A percentile compares a stretch with the other conserved stretches of the same genome.
phyloP scores from a whole-genome alignment of 2,888 invertebrate species.

The Eupithecia vulgata region DNA sequence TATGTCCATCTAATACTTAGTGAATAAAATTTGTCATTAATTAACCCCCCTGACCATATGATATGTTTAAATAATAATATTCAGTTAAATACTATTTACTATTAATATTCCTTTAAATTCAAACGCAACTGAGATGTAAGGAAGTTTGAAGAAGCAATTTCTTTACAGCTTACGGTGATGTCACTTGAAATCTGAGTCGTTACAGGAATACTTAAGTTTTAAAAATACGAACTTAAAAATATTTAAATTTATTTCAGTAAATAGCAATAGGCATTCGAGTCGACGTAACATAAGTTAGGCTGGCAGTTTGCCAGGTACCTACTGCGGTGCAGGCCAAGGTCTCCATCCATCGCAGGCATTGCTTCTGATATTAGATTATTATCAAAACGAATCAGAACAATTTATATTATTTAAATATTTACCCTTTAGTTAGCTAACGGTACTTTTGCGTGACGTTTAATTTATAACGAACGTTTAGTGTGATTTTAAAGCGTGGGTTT shows the following conservation, averaged over 20 bases:
- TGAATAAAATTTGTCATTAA: too few species aligned
- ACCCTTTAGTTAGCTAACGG: not conserved
- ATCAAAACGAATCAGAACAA: constrained; percentile 52
- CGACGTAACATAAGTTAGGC: constrained; percentile 40
- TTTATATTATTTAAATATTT: constrained; percentile 35
- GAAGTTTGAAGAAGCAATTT: too few species aligned
- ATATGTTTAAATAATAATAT: too few species aligned
- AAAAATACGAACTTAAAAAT: not conserved
- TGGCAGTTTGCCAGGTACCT: constrained; percentile 62
- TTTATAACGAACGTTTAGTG: not conserved
- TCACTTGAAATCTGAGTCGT: not conserved
- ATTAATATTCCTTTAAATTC: too few species aligned
- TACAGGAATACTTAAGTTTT: not conserved
- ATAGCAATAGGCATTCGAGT: not conserved
- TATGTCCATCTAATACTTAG: too few species aligned
- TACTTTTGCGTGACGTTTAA: constrained; percentile 4
- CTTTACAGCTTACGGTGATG: too few species aligned
- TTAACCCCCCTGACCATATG: too few species aligned
- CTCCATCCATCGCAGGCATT: constrained; percentile 50
- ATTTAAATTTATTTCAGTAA: not conserved
- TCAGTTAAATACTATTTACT: too few species aligned
- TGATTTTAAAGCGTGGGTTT: not conserved
- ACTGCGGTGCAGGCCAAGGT: constrained; percentile 60
- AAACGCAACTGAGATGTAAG: too few species aligned
- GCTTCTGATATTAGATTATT: constrained; percentile 52